Evolutionary conservation across 1,140 invertebrate genomes (phyloP), one percentile per base, ranked within the genome.

Genomic region (Papilio dardanus): DNA sequence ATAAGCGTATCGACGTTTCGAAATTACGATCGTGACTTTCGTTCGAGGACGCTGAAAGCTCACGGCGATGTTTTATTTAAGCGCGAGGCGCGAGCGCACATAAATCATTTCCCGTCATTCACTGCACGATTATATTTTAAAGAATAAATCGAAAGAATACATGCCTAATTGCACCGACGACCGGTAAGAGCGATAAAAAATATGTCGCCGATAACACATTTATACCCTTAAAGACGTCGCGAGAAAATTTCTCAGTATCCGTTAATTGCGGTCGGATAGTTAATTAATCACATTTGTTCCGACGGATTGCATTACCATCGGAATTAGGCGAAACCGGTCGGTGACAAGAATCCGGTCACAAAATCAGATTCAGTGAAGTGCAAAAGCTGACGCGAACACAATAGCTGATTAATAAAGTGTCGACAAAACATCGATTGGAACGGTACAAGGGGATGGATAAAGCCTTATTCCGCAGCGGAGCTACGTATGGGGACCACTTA

Each of bases 11-110:
- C 88, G 83, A 88, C 81, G 80, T 88, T 89, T 91, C 90, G 86
- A 92, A 91, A 93, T 93, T 93, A 90, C 90, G 89, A 83, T 93
- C 91, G 91, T 93, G 91, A 93, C 91, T 93, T 83, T 87, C 81
- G 82, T 88, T 84, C 83, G 79, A 85, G 87, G 84, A 87, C 83
- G 87, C 84, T 88, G 89, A 92, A 92, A 92, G 90, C 90, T 93
- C 81, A 91, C 85, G 88, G 91, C 90, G 83, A 91, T 91, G 87
- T 91, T 86, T 90, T 89, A 92, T 91, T 92, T 89, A 91, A 89
- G 86, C 82, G 77, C 69, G 78, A 92, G 89, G 91, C 90, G 91
- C 87, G 88, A 91, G 81, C 68, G n/a, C 67, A 65, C 84, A 80
- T 93, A 92, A 92, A 93, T 93, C 91, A 93, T 90, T 88, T 75